Percentiles rank a stretch among this genome's conserved stretches.
Conservation (phyloP, 2,113 vertebrate species). For the Brachypodius melanocephalos region DNA sequence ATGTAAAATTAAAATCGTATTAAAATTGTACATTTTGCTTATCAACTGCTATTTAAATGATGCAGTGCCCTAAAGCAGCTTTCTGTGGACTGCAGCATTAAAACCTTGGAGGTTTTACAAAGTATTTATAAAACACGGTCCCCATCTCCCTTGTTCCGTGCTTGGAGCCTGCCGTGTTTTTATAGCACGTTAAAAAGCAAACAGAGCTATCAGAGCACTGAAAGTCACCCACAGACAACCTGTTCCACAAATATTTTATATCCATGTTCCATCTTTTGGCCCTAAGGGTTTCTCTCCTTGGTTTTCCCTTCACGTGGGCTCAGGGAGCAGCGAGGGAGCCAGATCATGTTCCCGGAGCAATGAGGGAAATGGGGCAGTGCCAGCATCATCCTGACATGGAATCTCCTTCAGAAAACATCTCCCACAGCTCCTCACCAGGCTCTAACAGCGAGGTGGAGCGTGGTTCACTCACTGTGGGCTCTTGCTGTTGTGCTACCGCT, state of each 20-base stretch:
- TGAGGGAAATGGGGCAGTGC: neutral
- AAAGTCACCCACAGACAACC: slow-evolving; percentile 47
- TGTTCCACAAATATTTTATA: neutral
- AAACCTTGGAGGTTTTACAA: neutral
- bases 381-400: neutral
- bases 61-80: neutral
- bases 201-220: neutral
- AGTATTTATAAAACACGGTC: neutral
- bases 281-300: neutral
- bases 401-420: neutral
- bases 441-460: neutral
- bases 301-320: neutral
- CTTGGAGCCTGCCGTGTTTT: neutral
- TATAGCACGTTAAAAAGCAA: neutral
- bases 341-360: neutral
- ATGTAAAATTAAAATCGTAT: neutral
- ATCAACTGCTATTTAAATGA: neutral
- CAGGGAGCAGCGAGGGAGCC: neutral
- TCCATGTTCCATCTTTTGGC: neutral
- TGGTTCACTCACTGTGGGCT: neutral
- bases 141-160: neutral
- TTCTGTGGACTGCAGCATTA: neutral
- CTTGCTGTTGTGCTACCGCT: neutral
- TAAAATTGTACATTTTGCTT: neutral
- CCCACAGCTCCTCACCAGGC: neutral